These are phyloP conservation scores for Melanotaenia maccullochi DNA, from an alignment of 2,797 vertebrate species.

Conservation along the genomic window DNA sequence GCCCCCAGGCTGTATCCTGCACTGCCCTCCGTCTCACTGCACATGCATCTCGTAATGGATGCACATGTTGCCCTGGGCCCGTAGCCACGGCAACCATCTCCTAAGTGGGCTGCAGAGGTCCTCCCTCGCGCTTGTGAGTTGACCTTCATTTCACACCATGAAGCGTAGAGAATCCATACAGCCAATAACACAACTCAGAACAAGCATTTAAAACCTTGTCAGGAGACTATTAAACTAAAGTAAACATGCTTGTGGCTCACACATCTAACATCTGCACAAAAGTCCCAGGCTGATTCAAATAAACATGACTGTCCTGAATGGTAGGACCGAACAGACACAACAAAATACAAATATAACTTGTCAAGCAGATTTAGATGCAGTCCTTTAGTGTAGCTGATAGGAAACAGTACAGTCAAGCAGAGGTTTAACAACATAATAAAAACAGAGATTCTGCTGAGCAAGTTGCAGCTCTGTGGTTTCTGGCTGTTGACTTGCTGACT, in stretches of 20 bases:
- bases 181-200: slow-evolving; percentile 36
- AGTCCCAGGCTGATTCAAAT: not conserved
- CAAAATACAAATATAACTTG: not conserved
- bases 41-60: slow-evolving; percentile 72
- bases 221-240: slow-evolving; percentile 21
- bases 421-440: slow-evolving; percentile 61
- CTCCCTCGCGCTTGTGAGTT: slow-evolving; percentile 36
- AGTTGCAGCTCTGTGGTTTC: slow-evolving; percentile 51
- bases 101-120: slow-evolving; percentile 67
- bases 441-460: slow-evolving; percentile 53
- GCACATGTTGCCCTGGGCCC: slow-evolving; percentile 54
- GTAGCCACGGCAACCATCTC: slow-evolving; percentile 74
- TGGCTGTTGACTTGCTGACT: slow-evolving; percentile 67
- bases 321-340: slow-evolving; percentile 6
- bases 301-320: slow-evolving; percentile 1
- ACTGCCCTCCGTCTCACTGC: slow-evolving; percentile 47
- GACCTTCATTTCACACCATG: slow-evolving; percentile 59
- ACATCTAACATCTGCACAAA: not conserved
- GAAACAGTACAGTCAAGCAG: slow-evolving; percentile 32
- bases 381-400: slow-evolving; percentile 30
- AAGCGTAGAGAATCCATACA: slow-evolving; percentile 16
- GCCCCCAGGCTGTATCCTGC: slow-evolving; percentile 33
- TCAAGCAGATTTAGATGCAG: slow-evolving; percentile 10
- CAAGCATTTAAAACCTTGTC: slow-evolving; percentile 42
- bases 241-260: slow-evolving; percentile 14